Evolutionary conservation across 2,797 vertebrate genomes (phyloP), one percentile per base, ranked within the genome.

Genomic region (Halcyon leucocephala): DNA sequence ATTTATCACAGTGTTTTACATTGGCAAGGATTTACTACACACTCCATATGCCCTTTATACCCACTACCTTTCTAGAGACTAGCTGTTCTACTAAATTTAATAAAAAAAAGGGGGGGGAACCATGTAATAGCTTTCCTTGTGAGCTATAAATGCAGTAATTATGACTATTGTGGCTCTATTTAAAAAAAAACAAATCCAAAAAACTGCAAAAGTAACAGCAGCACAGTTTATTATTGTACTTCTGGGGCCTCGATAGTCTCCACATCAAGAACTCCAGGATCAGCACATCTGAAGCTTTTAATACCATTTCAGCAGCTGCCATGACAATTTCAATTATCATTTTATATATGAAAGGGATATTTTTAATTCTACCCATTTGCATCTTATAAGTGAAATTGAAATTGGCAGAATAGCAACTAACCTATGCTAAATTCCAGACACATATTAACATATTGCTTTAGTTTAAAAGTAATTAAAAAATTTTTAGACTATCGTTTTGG

Each of bases 361-460:
- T 96, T 97, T 91, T 95, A 95, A 91, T 97, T 95, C 95, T 48
- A 87, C 37, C 85, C 92, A 93, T 95, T 96, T 95, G 87, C 90
- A 93, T 95, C 85, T 89, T 55, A 10, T 82, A 93, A 83, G 72
- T 57, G 69, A 95, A 94, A 94, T 77, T 93, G 76, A 95, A 97
- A 95, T 82, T 61, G 84, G 95, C 81, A 96, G 73, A 71, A 69
- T 10, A 93, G 78, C 71, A 96, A 94, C 86, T 93, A 96, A 95
- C 82, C 86, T 95, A 64, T 58, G 39, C 82, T 96, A 89, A 91
- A 96, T 62, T 31, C 80, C 74, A 93, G 89, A 60, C 61, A 84
- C 31, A n/a, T 46, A 95, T 91, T 89, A 97, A 60, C 80, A 89
- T 89, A 89, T 9, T 82, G 67, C 69, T 93, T 89, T 41, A 86